These are phyloP conservation scores for Zosterops pallidus DNA, from an alignment of 2,113 vertebrate species.

Conservation along the genomic window DNA sequence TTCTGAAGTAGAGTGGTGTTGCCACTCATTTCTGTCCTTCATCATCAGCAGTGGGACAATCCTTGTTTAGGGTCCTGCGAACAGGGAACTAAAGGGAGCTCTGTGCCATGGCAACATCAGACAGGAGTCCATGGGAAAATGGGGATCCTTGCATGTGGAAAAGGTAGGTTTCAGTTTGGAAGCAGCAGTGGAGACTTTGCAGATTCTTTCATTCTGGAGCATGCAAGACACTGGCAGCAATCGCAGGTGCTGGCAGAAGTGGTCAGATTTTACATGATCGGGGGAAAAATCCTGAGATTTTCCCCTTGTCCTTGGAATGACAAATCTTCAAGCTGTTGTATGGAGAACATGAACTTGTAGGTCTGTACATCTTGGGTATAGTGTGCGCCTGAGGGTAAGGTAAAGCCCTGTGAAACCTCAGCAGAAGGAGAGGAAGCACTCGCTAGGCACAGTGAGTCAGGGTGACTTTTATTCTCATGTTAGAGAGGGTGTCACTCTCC, in stretches of 20 bases:
- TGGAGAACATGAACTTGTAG: background rate
- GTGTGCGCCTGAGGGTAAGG: background rate
- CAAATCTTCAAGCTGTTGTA: background rate
- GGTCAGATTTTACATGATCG: background rate
- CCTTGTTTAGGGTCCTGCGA: background rate
- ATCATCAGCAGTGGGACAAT: background rate
- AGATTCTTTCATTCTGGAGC: background rate
- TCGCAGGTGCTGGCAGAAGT: background rate
- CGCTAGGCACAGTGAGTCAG: background rate
- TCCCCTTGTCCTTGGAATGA: background rate
- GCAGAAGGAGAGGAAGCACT: background rate
- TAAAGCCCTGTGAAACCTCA: background rate
- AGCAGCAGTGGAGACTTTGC: background rate
- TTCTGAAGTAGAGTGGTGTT: background rate
- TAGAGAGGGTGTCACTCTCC: background rate
- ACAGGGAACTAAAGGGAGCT: background rate
- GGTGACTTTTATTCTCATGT: background rate
- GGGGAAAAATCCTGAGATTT: background rate
- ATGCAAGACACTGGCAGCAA: background rate
- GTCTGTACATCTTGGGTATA: background rate
- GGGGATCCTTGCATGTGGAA: background rate
- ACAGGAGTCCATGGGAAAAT: background rate
- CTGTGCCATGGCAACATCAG: background rate
- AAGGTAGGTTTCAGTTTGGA: background rate
- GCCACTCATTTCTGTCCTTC: background rate